phyloP scores from a whole-genome alignment of 1,140 invertebrate species.

The Zeugodacus cucurbitae region DNA sequence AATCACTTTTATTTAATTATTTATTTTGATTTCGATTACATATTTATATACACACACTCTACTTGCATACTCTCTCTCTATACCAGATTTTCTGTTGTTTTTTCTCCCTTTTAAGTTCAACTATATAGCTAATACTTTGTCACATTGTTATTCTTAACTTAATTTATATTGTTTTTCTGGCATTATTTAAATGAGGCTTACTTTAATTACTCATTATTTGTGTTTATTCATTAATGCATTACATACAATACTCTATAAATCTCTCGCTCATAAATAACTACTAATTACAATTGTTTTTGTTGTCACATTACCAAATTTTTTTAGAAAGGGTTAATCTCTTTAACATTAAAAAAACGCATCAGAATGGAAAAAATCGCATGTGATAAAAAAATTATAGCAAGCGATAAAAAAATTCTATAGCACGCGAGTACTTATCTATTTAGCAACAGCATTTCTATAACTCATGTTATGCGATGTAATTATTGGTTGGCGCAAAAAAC shows the following conservation, averaged over 20 bases:
- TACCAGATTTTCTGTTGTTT: not conserved
- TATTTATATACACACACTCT: not conserved
- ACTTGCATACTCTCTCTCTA: not conserved
- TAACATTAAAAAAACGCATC: no score
- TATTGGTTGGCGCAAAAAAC: not conserved
- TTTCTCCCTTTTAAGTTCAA: not conserved
- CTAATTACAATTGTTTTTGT: constrained; percentile 10
- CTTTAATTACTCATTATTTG: constrained; percentile 16
- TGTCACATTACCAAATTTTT: not conserved
- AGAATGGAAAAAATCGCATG: not conserved
- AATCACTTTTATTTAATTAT: not conserved
- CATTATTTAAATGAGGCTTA: not conserved
- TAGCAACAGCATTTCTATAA: not conserved
- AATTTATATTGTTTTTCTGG: constrained; percentile 1
- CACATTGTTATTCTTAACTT: not conserved
- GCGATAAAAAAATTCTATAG: not conserved
- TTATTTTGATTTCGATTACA: constrained; percentile 8
- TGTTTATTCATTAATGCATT: not conserved
- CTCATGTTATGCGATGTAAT: not conserved
- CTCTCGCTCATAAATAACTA: constrained; percentile 24
- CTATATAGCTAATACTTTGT: not conserved
- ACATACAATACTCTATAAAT: not conserved
- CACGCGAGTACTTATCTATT: not conserved
- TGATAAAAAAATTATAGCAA: not conserved
- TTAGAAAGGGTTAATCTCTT: no score